phyloP scores from a whole-genome alignment of 1,140 invertebrate species.

The Drosophila punjabiensis region DNA sequence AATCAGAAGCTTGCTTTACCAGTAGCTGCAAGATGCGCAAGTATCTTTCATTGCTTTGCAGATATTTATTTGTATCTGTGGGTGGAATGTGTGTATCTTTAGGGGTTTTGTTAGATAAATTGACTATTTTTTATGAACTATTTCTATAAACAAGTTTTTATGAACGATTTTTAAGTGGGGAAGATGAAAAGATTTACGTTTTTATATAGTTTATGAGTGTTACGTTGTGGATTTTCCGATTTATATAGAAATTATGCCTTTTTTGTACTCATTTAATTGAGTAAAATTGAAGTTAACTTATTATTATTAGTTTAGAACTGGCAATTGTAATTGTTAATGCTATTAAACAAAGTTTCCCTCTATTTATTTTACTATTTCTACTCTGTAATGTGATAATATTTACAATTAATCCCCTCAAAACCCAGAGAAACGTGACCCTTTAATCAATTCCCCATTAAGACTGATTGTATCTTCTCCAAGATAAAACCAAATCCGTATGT shows the following conservation, averaged over 20 bases:
- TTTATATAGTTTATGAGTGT: too few species aligned
- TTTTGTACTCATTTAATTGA: too few species aligned
- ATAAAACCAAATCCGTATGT: slow-evolving; percentile 6
- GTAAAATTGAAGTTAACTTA: too few species aligned
- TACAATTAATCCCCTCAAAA: background rate
- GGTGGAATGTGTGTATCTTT: background rate
- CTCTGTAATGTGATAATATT: background rate
- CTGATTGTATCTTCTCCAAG: background rate
- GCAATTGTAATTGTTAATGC: background rate
- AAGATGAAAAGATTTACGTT: background rate
- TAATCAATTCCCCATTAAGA: background rate
- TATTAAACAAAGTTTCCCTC: too few species aligned
- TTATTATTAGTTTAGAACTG: background rate
- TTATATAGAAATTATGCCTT: background rate
- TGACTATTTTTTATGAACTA: background rate
- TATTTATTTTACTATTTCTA: background rate
- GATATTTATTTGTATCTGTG: background rate
- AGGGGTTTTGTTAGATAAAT: background rate
- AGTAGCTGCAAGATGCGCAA: slow-evolving; percentile 2
- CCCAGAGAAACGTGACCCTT: slow-evolving; percentile 2
- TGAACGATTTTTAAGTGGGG: too few species aligned
- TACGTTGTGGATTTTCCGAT: background rate
- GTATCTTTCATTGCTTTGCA: background rate
- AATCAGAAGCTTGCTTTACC: slow-evolving; percentile 25
- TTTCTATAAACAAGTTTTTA: too few species aligned